Base-by-base conservation (phyloP, 2,113 vertebrate genomes). In the Burhinus bistriatus region DNA sequence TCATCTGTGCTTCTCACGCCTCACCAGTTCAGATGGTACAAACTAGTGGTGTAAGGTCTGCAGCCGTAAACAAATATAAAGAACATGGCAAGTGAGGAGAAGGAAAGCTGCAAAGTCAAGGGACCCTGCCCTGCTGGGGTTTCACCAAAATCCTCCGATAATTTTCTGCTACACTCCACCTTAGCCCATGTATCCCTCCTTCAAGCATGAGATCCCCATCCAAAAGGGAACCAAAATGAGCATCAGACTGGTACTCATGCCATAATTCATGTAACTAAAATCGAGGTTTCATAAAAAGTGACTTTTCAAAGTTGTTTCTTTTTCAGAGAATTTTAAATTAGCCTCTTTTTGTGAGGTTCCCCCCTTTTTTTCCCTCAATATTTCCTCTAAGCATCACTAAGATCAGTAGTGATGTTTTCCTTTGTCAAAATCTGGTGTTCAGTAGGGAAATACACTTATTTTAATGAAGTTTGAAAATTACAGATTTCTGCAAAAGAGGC, bases 221-320 rank as follows among this genome's bases (percentile, higher is more conserved):
- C 25, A 22, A 47, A 73, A 52, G 9, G 18, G 13, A 65, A 59
- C 5, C 15, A 54, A 92, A 69, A 92, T 8, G 9, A 54, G 62
- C 1, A 0, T 34, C n/a, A 80, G 12, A 21, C 42, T 22, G 7
- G 12, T 30, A 45, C 5, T 36, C 2, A 2, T 12, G 4, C 29
- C n/a, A 4, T 30, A n/a, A 68, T 21, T 62, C 30, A 79, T 9
- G 7, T 45, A 34, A 49, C 15, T n/a, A 40, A 62, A 75, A 75
- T 4, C 13, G 14, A 59, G 11, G 7, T 36, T 91, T 82, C 49
- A 44, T 25, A 15, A 64, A 45, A 90, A 59, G 10, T 22, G 5
- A 36, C 9, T 62, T 83, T 34, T 81, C 12, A 38, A 66, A 64
- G 23, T 26, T 51, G 16, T 42, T 89, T 83, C 16, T 65, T 16